phyloP scores from a whole-genome alignment of 2,888 invertebrate species.

The Pycnomerus fuliginosus region DNA sequence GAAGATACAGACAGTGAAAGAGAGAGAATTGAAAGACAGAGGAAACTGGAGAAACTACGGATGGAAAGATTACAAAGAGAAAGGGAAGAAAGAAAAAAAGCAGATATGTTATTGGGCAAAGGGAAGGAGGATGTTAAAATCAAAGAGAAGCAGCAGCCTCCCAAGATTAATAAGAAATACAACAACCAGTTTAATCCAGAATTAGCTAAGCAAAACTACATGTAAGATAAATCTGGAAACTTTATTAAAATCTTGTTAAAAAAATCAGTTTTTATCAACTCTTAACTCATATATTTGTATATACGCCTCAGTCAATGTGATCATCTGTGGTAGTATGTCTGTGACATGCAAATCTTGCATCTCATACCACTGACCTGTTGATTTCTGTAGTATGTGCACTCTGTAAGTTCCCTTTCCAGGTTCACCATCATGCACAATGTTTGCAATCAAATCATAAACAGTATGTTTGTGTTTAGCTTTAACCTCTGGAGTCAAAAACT shows the following conservation, averaged over 20 bases:
- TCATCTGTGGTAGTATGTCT: constrained; percentile 99
- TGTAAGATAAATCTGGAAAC: too few relatives aligned
- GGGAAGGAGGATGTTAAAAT: constrained; percentile 58
- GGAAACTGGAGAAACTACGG: constrained; percentile 66
- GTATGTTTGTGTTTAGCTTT: constrained; percentile 77
- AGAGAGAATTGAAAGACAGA: constrained; percentile 41
- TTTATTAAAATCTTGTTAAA: too few relatives aligned
- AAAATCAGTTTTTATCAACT: constrained; percentile 22
- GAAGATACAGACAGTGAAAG: constrained; percentile 34
- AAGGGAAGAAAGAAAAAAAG: constrained; percentile 69
- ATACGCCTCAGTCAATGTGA: constrained; percentile 97
- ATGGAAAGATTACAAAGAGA: constrained; percentile 81
- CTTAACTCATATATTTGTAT: constrained; percentile 80
- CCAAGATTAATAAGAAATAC: constrained; percentile 63
- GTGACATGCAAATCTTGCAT: constrained; percentile 96
- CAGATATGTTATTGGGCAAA: constrained; percentile 71
- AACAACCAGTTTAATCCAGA: constrained; percentile 97
- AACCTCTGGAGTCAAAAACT: constrained; percentile 84
- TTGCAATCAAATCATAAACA: constrained; percentile 96
- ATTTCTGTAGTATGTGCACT: constrained; percentile 88
- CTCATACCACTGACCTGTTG: constrained; percentile 81
- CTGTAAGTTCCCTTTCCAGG: constrained; percentile 93
- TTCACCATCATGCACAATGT: constrained; percentile 98
- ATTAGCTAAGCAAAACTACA: constrained; percentile 78
- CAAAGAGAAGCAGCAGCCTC: constrained; percentile 40